Evolutionary conservation across 2,797 vertebrate genomes (phyloP).

Genomic region (Parauchenoglanis punctatus): DNA sequence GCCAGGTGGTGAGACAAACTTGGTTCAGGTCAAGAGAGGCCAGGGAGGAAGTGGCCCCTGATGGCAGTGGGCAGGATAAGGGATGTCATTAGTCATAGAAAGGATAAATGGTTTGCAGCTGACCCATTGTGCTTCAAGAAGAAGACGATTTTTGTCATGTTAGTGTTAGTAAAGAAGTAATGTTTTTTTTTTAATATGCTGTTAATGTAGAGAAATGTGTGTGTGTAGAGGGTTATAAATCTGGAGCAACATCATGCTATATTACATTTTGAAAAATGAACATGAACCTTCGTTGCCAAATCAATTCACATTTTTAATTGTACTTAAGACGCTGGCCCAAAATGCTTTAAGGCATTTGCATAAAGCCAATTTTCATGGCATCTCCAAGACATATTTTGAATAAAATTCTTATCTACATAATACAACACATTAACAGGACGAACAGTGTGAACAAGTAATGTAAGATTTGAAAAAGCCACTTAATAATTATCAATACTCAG

Average conservation of each 20-base stretch:
- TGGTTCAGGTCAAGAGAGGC: slow-evolving; percentile 62
- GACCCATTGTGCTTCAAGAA: slow-evolving; percentile 58
- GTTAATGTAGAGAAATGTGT: neutral
- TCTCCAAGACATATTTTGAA: neutral
- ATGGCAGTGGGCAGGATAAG: slow-evolving; percentile 69
- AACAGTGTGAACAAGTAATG: neutral
- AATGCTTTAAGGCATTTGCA: neutral
- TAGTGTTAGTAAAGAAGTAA: neutral
- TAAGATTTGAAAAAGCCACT: neutral
- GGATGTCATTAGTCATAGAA: slow-evolving; percentile 77
- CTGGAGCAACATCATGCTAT: neutral
- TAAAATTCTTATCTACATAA: neutral
- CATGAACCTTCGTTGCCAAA: neutral
- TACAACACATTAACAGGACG: neutral
- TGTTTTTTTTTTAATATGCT: neutral
- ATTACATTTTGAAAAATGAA: neutral
- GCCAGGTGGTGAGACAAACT: slow-evolving; percentile 39
- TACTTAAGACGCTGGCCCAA: neutral
- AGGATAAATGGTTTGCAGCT: slow-evolving; percentile 75
- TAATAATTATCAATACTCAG: neutral
- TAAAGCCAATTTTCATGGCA: neutral
- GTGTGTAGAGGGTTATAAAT: neutral
- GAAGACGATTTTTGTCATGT: slow-evolving; percentile 42
- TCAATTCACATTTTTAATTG: neutral
- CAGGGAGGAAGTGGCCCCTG: slow-evolving; percentile 70